Evolutionary conservation across 2,888 invertebrate genomes (phyloP), one percentile per base, ranked within the genome.

Genomic region (Lithophane ornitopus): DNA sequence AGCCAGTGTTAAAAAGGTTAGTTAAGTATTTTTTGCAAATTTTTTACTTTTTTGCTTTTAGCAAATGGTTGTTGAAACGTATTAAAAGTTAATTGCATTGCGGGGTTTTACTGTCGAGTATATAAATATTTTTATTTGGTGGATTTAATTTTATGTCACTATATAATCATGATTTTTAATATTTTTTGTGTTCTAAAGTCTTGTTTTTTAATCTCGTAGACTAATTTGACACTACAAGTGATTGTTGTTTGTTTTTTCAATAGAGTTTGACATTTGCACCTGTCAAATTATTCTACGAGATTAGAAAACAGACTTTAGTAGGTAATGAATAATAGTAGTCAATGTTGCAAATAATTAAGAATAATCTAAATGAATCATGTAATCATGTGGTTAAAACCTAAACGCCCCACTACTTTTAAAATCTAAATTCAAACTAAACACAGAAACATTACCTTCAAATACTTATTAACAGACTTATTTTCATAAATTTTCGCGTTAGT

Each of bases 1-100:
- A 3, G 88, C 89, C 49, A 93, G 91, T 88, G 86, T 95, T 81
- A 95, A 95, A 85, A 94, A 93, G 93, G 96, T 96, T 86, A 62
- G 74, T 78, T 54, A 34, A 34, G 34, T 4, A n/a, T 22, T 11
- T 28, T 8, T 19, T 70, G 16, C 9, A 65, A 19, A 7, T 44
- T 44, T 44, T 22, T 28, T 16, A 63, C 1, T 70, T 63, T 70
- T 12, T 46, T 3, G 28, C 22, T 46, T 69, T 62, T 39, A 28
- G 9, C 28, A 28, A 8, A 16, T 54, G 7, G 14, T 44, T 12
- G 19, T 12, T 28, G 54, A 68, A 54, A 28, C 28, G n/a, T 19
- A 68, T n/a, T 72, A 14, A 68, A 72, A 56, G 9, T 49, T 52
- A 26, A 26, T 52, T 52, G 16, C 49, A 1, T 41, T n/a, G 9